Evolutionary conservation across 2,797 vertebrate species (phyloP), one percentile per base, ranked within the genome.

Genomic region (Hyperoplus lanceolatus): DNA sequence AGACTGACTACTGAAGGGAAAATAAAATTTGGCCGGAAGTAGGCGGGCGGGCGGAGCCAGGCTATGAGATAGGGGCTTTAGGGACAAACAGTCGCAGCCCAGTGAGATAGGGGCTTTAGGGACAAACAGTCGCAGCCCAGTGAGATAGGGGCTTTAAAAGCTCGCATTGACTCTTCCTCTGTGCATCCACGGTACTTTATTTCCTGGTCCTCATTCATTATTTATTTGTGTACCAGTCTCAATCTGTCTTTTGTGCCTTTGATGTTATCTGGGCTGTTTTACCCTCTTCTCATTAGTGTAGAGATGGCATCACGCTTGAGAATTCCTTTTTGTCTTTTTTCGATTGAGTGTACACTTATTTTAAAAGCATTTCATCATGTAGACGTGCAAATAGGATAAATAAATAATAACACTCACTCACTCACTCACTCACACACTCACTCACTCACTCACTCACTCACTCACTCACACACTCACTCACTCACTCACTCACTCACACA

Each of bases 211-310:
- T 56, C 38, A 64, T 84, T 74, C 29, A 59, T 79, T 65, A 84
- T 77, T 84, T 54, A 82, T 67, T 59, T 65, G 77, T 70, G 73
- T 73, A 55, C 55, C 70, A 61, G 56, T 58, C 76, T 80, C 63
- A 71, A 61, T 75, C 73, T 78, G 70, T 36, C 42, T 43, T 43
- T n/a, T 16, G 15, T 53, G 16, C 21, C 21, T 53, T 15, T 53
- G 16, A n/a, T 53, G 6, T 51, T 8, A n/a, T 51, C 50, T 53
- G 15, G 16, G 8, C 50, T 53, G 4, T 53, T 53, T 53, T 53
- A 6, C 5, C 9, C 50, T 4, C 1, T 10, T 69, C 42, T 53
- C 50, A 58, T 55, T 62, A 64, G 21, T 55, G 61, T 1, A 8
- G 46, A 55, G 43, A 64, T 51, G 43, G 72, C 65, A 70, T 64